Conservation (phyloP, 2,797 vertebrate species). For the Kryptopterus vitreolus region DNA sequence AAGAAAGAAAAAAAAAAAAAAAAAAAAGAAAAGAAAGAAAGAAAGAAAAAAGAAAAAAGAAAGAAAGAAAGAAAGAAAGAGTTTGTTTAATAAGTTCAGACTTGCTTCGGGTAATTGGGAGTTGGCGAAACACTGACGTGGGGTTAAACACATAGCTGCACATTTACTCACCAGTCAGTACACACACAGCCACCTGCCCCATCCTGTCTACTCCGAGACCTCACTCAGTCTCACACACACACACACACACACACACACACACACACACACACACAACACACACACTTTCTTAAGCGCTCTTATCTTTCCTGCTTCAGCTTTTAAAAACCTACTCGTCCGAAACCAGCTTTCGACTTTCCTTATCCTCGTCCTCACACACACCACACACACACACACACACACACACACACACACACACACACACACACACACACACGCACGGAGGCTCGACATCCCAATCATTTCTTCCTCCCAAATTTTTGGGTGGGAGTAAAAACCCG, state of each 20-base stretch:
- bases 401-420: background rate
- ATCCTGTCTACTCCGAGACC: slow-evolving; percentile 51
- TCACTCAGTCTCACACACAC: slow-evolving; percentile 18
- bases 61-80: too few relatives aligned
- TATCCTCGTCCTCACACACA: background rate
- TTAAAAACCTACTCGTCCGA: background rate
- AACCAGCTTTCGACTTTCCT: background rate
- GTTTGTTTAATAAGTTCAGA: slow-evolving; percentile 8
- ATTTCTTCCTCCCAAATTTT: slow-evolving; percentile 28
- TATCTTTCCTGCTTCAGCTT: background rate
- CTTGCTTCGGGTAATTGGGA: slow-evolving; percentile 4
- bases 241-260: too few relatives aligned
- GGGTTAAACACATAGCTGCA: slow-evolving; percentile 17
- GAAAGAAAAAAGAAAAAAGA: too few relatives aligned
- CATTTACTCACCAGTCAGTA: slow-evolving; percentile 60
- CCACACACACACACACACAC: background rate
- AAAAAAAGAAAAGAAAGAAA: too few relatives aligned
- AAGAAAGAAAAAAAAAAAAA: too few relatives aligned
- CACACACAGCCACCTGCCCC: slow-evolving; percentile 66
- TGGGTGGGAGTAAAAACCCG: slow-evolving; percentile 42
- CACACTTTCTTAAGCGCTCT: slow-evolving; percentile 35
- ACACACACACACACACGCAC: background rate
- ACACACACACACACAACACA: too few relatives aligned
- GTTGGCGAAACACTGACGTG: background rate
- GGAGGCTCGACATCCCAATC: slow-evolving; percentile 10